Evolutionary conservation across 2,113 vertebrate species (phyloP), one percentile per base, ranked within the genome.

Genomic region (Salvelinus fontinalis): DNA sequence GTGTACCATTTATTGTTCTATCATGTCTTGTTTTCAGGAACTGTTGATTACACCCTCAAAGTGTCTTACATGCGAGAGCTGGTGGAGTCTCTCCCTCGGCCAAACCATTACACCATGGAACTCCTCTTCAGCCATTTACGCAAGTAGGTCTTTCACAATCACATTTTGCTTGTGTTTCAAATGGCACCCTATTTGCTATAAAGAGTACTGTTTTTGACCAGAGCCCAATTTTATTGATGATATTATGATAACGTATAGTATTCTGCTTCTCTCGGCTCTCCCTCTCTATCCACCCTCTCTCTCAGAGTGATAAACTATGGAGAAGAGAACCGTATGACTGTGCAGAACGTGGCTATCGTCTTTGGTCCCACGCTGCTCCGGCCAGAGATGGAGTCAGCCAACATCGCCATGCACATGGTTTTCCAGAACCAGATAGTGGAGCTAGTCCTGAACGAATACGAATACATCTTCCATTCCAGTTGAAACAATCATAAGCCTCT

Each of bases 361-460:
- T 99, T 98, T 0, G 97, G 97, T 7, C 97, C 97, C 69, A 99
- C 97, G 0, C 91, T 99, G 74, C 95, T 99, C 72, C 93, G 94
- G 24, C 95, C 97, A 0, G 95, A 95, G 71, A 86, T 60, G 0
- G 97, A 98, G 87, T 94, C 94, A 0, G 31, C 82, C 14, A 98
- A 92, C 93, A 95, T 98, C 86, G 89, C 97, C 29, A 93, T 97
- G 93, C 92, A 96, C 92, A 99, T 97, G 96, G 95, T 97, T 80
- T 98, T 95, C 89, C 97, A 99, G 93, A 99, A 97, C 92, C 97
- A 99, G 92, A 96, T 99, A 66, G 97, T 99, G 65, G 97, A 99
- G 83, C 94, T 96, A 66, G 91, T 97, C 86, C 93, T 99, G 68
- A 96, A 93, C n/a, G 93, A 97, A 72, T 97, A 94, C 11, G 44